Evolutionary conservation across 2,113 vertebrate species (phyloP).

Genomic region (Ciconia maguari): DNA sequence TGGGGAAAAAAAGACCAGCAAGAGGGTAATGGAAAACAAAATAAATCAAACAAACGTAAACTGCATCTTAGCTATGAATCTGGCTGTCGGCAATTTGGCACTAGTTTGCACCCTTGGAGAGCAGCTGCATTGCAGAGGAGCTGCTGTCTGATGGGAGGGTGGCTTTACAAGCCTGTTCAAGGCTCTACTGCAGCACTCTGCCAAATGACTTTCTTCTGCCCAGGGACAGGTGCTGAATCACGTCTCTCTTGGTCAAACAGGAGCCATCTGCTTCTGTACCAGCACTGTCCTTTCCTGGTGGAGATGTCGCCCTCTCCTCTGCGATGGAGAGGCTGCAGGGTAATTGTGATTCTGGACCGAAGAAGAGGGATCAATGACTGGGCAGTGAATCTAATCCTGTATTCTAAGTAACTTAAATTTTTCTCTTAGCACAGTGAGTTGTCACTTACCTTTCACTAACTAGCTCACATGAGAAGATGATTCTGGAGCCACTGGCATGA

Average conservation of each 20-base stretch:
- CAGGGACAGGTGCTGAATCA: constrained; percentile 37
- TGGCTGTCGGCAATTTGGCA: constrained; percentile 33
- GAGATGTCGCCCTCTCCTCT: not conserved
- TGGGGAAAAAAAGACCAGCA: not conserved
- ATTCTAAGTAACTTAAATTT: not conserved
- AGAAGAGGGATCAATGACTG: not conserved
- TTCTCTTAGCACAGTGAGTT: not conserved
- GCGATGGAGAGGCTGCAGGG: not conserved
- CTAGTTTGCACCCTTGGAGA: constrained; percentile 2
- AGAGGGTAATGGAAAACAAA: constrained; percentile 8
- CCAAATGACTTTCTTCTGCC: not conserved
- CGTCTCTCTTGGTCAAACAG: not conserved
- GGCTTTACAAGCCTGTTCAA: not conserved
- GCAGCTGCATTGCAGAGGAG: constrained; percentile 61
- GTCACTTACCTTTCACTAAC: not conserved
- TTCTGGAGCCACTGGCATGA: not conserved
- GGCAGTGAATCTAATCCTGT: not conserved
- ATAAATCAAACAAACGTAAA: constrained; percentile 38
- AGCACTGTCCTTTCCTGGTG: not conserved
- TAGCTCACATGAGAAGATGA: not conserved
- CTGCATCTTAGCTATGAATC: constrained; percentile 37
- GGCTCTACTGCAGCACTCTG: constrained; percentile 16
- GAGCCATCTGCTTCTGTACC: constrained; percentile 15
- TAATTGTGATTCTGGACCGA: not conserved
- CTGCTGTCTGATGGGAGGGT: not conserved